Evolutionary conservation across 2,888 invertebrate genomes (phyloP), one percentile per base, ranked within the genome.

Genomic region (Cheilosia vulpina): DNA sequence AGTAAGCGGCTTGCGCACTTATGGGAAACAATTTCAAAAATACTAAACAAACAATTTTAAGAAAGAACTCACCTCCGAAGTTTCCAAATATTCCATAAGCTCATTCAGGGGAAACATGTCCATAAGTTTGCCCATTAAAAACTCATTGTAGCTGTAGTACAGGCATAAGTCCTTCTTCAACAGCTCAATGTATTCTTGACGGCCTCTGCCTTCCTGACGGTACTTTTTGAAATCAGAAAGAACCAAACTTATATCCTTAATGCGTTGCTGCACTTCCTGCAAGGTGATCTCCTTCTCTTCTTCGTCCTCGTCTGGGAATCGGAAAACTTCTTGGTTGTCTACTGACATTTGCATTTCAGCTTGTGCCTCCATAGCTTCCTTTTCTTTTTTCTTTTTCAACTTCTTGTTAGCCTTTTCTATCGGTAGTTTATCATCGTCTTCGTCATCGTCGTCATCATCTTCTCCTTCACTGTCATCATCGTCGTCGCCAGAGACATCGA

Each of bases 101-200:
- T 98, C 98, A 87, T 94, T 94, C 2, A 97, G 92, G 3, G 97
- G 95, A 90, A 99, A 98, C 89, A 98, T 94, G 89, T 98, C 95
- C 95, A 98, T 96, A 1, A 99, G 93, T 90, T 96, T 96, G 88
- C 96, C 96, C 97, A 99, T 98, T 17, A 99, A 93, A 91, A 96
- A 99, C 73, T 96, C 96, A 93, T 99, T 99, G 91, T 99, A 99
- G 90, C 97, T 97, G 93, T 99, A 99, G 92, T 98, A 99, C 31
- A 94, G 93, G 90, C 98, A 98, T 63, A 99, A 93, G 93, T 99
- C 99, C 88, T 94, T 94, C 71, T 94, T 94, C 43, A 99, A 93
- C 63, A 98, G 93, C 0, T 95, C 94, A 17, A 96, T 91, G 90
- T 99, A 99, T 87, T 98, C 98, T 78, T 94, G 93, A 41, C 99